Evolutionary conservation across 92 coral and sea anemone genomes (phyloP).

Genomic region (Hydrozoanthus gracilis): DNA sequence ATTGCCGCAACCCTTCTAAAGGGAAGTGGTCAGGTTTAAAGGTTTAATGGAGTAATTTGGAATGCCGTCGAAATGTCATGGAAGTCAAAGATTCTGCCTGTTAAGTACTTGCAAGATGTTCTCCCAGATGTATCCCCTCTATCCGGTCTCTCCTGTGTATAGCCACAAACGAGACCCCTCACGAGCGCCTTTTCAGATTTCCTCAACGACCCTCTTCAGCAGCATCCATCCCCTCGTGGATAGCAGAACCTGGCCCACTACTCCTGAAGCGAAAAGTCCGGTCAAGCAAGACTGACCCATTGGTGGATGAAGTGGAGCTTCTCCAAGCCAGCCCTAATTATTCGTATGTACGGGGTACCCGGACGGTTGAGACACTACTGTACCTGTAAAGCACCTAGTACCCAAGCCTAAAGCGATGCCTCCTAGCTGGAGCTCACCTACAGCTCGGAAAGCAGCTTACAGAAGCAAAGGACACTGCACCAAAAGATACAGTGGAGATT

Average conservation of each 20-base stretch:
- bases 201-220: conserved; percentile 26
- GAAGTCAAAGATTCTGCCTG: conserved; percentile 44
- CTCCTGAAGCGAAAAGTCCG: conserved; percentile 39
- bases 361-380: no score
- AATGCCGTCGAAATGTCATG: not conserved
- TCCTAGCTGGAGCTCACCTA: no score
- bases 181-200: not conserved
- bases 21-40: conserved; percentile 49
- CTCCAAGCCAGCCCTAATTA: conserved; percentile 39
- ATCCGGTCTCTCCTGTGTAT: not conserved
- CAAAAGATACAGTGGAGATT: no score
- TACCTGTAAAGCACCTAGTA: no score
- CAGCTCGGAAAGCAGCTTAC: no score
- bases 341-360: conserved; percentile 33
- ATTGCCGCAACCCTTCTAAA: no score
- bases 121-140: conserved; percentile 41
- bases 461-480: no score
- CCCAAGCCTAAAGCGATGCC: no score
- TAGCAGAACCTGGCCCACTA: conserved; percentile 33
- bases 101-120: conserved; percentile 46
- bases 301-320: conserved; percentile 47
- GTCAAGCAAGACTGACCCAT: conserved; percentile 40
- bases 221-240: conserved; percentile 42
- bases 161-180: not conserved
- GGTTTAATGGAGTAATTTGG: conserved; percentile 45